These are phyloP conservation scores for Hyles vespertilio DNA, from an alignment of 1,140 invertebrate species.

Conservation along the genomic window DNA sequence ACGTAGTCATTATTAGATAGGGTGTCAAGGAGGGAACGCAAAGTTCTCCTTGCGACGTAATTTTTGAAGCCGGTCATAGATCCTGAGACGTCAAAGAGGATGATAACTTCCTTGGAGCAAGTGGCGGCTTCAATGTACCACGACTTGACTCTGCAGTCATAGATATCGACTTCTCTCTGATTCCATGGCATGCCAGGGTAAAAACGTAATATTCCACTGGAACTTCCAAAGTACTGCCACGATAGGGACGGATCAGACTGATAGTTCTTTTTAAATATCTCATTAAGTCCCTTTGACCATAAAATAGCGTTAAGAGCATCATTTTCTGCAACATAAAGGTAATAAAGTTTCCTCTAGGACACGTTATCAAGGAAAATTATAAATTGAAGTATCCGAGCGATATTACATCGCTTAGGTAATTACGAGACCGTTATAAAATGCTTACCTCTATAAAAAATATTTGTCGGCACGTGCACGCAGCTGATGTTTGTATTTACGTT, in stretches of 20 bases:
- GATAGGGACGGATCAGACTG: constrained; percentile 90
- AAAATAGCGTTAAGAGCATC: constrained; percentile 84
- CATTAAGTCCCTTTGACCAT: constrained; percentile 91
- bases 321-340: constrained; percentile 66
- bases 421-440: constrained; percentile 16
- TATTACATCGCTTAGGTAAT: not conserved
- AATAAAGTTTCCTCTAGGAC: not conserved
- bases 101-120: constrained; percentile 97
- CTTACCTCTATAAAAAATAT: constrained; percentile 91
- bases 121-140: constrained; percentile 99
- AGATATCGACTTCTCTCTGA: constrained; percentile 70
- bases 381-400: not conserved
- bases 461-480: constrained; percentile 95
- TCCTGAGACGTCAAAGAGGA: constrained; percentile 96
- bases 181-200: constrained; percentile 87
- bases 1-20: constrained; percentile 99
- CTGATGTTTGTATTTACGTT: constrained; percentile 89
- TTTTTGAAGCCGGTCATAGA: constrained; percentile 94
- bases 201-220: constrained; percentile 92
- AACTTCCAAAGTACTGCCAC: constrained; percentile 98
- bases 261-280: constrained; percentile 91
- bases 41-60: constrained; percentile 82
- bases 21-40: constrained; percentile 93
- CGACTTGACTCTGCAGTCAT: constrained; percentile 90
- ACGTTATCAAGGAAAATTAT: constrained; percentile 7